A percentile compares a stretch with the other conserved stretches of the same genome.
These are phyloP conservation scores for Balaenoptera acutorostrata DNA, from an alignment of 2,113 vertebrate genomes.

Conservation along the genomic window DNA sequence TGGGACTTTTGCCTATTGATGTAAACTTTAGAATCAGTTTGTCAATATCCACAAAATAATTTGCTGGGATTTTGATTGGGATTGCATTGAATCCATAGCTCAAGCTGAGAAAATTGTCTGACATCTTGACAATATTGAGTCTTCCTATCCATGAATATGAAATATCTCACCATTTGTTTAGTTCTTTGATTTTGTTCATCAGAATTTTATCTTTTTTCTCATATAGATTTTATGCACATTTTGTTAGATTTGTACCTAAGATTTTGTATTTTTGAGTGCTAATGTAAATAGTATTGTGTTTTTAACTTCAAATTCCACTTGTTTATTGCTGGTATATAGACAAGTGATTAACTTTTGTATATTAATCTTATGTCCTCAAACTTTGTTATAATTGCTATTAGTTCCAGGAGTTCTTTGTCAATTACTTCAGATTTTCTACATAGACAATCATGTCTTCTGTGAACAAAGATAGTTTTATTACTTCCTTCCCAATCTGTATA, in stretches of 20 bases:
- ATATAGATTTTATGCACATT: neutral
- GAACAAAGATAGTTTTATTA: neutral
- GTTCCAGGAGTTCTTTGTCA: neutral
- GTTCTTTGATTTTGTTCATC: neutral
- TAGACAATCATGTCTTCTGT: neutral
- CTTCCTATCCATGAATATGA: neutral
- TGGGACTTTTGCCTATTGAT: neutral
- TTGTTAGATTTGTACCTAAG: neutral
- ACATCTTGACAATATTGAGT: neutral
- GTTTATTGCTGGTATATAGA: neutral
- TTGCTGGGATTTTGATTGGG: neutral
- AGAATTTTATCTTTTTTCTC: neutral
- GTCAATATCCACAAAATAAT: neutral
- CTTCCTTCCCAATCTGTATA: neutral
- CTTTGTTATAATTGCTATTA: neutral
- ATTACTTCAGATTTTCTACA: neutral
- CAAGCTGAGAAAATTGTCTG: neutral
- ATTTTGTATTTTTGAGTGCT: neutral
- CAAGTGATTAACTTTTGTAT: neutral
- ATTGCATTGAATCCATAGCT: neutral
- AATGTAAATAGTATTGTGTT: neutral
- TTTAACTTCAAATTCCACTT: neutral
- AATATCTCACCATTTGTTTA: neutral
- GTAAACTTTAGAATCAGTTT: neutral
- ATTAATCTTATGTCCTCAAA: neutral